These are phyloP conservation scores for Zaprionus gabonicus DNA, from an alignment of 1,140 invertebrate genomes.

Conservation along the genomic window DNA sequence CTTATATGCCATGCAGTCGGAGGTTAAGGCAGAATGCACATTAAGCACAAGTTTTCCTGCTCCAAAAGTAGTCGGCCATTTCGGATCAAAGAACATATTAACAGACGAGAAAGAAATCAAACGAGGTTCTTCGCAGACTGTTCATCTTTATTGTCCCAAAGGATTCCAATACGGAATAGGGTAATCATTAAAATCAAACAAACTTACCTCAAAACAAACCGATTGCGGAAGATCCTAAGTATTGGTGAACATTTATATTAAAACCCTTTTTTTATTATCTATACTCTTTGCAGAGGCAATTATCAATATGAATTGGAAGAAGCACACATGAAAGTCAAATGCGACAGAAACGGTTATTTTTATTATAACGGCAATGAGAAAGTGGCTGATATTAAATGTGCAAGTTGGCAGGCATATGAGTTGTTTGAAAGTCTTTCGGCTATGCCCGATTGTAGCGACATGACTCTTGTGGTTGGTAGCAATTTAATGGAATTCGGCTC, in stretches of 20 bases:
- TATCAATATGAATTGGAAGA: not conserved
- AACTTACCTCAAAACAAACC: too few relatives aligned
- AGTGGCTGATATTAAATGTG: not conserved
- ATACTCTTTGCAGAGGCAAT: not conserved
- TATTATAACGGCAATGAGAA: not conserved
- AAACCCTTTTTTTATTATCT: not conserved
- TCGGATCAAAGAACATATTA: slow-evolving; percentile 10
- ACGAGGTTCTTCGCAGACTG: not conserved
- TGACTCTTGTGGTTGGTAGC: slow-evolving; percentile 47
- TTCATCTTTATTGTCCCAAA: not conserved
- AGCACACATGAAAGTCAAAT: fast-evolving
- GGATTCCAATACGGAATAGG: not conserved
- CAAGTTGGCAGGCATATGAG: not conserved
- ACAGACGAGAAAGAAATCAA: not conserved
- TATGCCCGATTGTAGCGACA: slow-evolving; percentile 37
- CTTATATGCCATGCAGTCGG: not conserved
- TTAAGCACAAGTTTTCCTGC: not conserved
- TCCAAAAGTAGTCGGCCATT: not conserved
- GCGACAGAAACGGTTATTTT: not conserved
- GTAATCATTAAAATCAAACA: not conserved
- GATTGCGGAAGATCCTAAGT: too few relatives aligned
- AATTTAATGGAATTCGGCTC: not conserved
- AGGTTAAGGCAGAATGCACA: not conserved
- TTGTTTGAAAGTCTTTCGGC: slow-evolving; percentile 41
- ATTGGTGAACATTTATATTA: too few relatives aligned